phyloP scores from a whole-genome alignment of 1,140 invertebrate species.

The Tetragnatha versicolor region DNA sequence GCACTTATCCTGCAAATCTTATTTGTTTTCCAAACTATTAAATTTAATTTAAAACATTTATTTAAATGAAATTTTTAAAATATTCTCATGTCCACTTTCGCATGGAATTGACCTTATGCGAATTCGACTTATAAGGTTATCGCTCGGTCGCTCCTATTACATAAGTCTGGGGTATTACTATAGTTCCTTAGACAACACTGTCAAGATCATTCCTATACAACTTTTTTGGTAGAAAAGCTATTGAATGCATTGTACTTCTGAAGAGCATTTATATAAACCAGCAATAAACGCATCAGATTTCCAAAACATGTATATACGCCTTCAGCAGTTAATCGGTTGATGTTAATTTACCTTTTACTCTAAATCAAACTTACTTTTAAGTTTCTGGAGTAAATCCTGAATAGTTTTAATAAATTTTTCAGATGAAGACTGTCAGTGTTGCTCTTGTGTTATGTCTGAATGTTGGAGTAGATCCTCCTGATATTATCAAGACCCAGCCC shows the following conservation, averaged over 20 bases:
- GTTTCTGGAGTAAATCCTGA: background rate
- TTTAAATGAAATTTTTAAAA: too few relatives aligned
- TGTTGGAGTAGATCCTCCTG: conserved; percentile 98
- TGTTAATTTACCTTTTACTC: background rate
- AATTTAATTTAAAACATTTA: too few relatives aligned
- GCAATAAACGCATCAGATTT: background rate
- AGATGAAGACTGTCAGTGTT: conserved; percentile 99
- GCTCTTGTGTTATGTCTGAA: conserved; percentile 97
- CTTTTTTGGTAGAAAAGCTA: background rate
- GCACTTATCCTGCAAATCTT: too few relatives aligned
- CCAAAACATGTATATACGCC: too few relatives aligned
- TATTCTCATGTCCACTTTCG: too few relatives aligned
- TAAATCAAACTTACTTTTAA: conserved; percentile 10
- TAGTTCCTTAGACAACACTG: background rate
- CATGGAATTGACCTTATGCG: too few relatives aligned
- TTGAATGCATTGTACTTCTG: background rate
- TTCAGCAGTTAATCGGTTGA: too few relatives aligned
- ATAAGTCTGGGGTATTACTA: background rate
- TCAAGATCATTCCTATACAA: background rate
- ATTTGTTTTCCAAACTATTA: too few relatives aligned
- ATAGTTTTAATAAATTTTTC: conserved; percentile 59
- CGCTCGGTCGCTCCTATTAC: too few relatives aligned
- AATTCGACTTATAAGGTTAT: too few relatives aligned
- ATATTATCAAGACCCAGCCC: conserved; percentile 95
- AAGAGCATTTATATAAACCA: background rate